Conservation (phyloP, 1,140 invertebrate genomes). For the Eueides isabella region DNA sequence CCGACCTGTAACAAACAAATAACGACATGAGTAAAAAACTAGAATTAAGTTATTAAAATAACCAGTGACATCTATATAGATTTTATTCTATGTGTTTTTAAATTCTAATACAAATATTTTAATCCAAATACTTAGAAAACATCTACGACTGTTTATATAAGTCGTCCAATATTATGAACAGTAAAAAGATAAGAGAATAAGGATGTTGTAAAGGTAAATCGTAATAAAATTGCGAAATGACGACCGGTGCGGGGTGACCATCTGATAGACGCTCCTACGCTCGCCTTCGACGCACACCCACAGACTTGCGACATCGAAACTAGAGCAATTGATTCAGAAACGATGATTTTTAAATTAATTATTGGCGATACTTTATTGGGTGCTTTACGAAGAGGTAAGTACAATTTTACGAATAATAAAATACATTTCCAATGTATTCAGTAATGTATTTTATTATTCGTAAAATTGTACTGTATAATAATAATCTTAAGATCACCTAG, state of each 20-base stretch:
- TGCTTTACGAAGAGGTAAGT: constrained; percentile 51
- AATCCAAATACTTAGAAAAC: not conserved
- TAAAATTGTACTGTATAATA: too few relatives aligned
- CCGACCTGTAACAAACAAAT: constrained; percentile 69
- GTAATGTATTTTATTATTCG: too few relatives aligned
- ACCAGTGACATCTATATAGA: not conserved
- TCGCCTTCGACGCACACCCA: constrained; percentile 70
- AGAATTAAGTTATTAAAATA: not conserved
- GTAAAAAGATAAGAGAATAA: constrained; percentile 22
- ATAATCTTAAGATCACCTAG: constrained; percentile 25
- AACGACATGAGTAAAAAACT: not conserved
- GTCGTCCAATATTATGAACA: not conserved
- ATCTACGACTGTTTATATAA: not conserved
- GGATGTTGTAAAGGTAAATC: constrained; percentile 55
- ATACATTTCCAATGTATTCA: constrained; percentile 37
- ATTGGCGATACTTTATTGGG: constrained; percentile 56
- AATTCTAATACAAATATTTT: not conserved
- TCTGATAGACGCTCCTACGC: constrained; percentile 75
- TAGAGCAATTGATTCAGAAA: constrained; percentile 74
- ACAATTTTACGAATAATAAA: constrained; percentile 28
- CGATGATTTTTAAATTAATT: constrained; percentile 67
- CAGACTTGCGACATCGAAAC: constrained; percentile 72
- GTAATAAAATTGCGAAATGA: constrained; percentile 63
- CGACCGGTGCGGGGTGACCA: constrained; percentile 59
- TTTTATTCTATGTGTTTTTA: not conserved